Evolutionary conservation across 1,140 invertebrate genomes (phyloP), one percentile per base, ranked within the genome.

Genomic region (Aphis gossypii): DNA sequence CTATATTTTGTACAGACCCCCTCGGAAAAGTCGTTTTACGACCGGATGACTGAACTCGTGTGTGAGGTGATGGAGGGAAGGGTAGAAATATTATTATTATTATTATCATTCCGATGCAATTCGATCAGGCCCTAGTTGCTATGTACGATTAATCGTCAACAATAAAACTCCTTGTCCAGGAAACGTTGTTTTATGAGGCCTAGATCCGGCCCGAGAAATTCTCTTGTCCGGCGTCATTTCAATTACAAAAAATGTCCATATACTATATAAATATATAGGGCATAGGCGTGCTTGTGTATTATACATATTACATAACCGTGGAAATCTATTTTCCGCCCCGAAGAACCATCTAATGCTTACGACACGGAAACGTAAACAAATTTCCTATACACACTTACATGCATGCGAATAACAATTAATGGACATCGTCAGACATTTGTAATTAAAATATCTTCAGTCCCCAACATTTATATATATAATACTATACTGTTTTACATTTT

Each of bases 151-250:
- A 83, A 92, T 92, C 41, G 91, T 92, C 44, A 30, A 92, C 76
- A 83, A 83, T 92, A 92, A 92, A 92, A 92, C 76, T 92, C 76
- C 82, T 84, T 54, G 76, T 54, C 44, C 91, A 60, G 91, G 76
- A 92, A 92, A 92, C 91, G 48, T 25, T 60, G 76, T 54, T 92
- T 92, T 84, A 92, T 92, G 91, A 92, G 68, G 54, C 91, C 76
- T 92, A 92, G 91, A 92, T 92, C 91, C 91, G 91, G 91, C 48
- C 20, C n/a, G 91, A 84, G 91, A 92, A 92, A 84, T 84, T 23
- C 82, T 83, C 88, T 90, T 60, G 88, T 90, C 88, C 38, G 11
- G 60, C 76, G 46, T 20, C 56, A 92, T 92, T 92, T 92, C 76
- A 83, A 92, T 92, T 92, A 92, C 30, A 82, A 91, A 92, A 46